Evolutionary conservation across 2,797 vertebrate species (phyloP).

Genomic region (Danio jaintianensis): DNA sequence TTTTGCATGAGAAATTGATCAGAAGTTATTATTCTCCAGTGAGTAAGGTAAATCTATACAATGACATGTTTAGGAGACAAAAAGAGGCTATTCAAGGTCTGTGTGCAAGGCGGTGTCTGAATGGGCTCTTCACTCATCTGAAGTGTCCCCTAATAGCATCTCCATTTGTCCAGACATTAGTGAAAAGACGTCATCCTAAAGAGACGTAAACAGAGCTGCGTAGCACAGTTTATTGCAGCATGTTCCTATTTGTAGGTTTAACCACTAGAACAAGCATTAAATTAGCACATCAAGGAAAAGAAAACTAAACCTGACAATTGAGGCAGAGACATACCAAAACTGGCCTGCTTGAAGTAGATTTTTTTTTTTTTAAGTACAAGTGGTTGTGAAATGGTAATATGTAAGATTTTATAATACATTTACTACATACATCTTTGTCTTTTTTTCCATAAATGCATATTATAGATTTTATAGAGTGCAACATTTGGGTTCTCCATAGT

Average conservation of each 20-base stretch:
- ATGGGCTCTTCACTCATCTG: constrained; percentile 50
- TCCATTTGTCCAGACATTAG: constrained; percentile 55
- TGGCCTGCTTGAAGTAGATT: constrained; percentile 17
- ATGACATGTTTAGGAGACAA: constrained; percentile 38
- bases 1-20: background rate
- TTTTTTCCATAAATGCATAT: too few species aligned
- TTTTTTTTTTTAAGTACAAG: too few species aligned
- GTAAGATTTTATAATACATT: background rate
- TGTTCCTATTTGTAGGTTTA: constrained; percentile 55
- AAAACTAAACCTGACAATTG: constrained; percentile 58
- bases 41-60: constrained; percentile 18
- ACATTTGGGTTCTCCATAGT: too few species aligned
- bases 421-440: too few species aligned
- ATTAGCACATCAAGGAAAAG: constrained; percentile 80
- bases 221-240: constrained; percentile 55
- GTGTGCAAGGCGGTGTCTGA: constrained; percentile 45
- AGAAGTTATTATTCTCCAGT: background rate
- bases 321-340: constrained; percentile 32
- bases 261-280: constrained; percentile 68
- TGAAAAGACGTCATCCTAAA: constrained; percentile 48
- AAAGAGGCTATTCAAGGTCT: constrained; percentile 27
- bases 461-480: too few species aligned
- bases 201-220: constrained; percentile 42
- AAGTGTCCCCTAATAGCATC: constrained; percentile 56
- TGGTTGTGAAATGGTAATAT: constrained; percentile 48